Conservation (phyloP, 2,797 vertebrate species). For the Poecilia wingei region DNA sequence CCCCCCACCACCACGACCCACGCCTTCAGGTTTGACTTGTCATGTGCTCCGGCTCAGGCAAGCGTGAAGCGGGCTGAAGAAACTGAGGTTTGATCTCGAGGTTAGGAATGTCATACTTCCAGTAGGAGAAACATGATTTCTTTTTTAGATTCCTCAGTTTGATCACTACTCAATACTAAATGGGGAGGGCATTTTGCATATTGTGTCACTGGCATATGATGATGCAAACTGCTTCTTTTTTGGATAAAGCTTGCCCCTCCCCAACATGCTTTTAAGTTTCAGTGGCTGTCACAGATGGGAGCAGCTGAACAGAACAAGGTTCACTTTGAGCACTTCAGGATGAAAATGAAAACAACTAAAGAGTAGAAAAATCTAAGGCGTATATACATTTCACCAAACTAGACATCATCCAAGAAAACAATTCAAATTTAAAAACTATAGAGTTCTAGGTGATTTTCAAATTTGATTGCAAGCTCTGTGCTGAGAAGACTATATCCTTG, state of each 20-base stretch:
- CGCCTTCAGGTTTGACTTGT: conserved; percentile 70
- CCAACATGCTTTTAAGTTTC: conserved; percentile 36
- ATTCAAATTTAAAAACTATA: background rate
- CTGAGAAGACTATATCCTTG: background rate
- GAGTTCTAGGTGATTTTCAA: no score
- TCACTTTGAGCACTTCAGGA: background rate
- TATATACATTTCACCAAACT: background rate
- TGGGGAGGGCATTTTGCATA: conserved; percentile 22
- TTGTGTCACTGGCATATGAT: background rate
- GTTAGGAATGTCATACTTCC: conserved; percentile 54
- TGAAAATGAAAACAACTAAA: conserved; percentile 5
- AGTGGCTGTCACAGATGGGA: conserved; percentile 31
- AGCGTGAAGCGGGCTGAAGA: conserved; percentile 65
- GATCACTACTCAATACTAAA: conserved; percentile 42
- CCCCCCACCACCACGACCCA: conserved; percentile 7
- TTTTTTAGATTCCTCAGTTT: conserved; percentile 14
- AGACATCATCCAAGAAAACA: background rate
- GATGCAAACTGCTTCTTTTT: conserved; percentile 37
- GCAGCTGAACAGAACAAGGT: conserved; percentile 13
- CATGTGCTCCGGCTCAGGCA: conserved; percentile 76
- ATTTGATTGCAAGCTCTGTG: background rate
- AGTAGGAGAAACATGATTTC: conserved; percentile 53
- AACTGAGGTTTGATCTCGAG: conserved; percentile 60
- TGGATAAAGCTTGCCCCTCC: conserved; percentile 7
- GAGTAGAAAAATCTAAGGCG: background rate